Evolutionary conservation across 1,140 invertebrate species (phyloP).

Genomic region (Apis cerana): DNA sequence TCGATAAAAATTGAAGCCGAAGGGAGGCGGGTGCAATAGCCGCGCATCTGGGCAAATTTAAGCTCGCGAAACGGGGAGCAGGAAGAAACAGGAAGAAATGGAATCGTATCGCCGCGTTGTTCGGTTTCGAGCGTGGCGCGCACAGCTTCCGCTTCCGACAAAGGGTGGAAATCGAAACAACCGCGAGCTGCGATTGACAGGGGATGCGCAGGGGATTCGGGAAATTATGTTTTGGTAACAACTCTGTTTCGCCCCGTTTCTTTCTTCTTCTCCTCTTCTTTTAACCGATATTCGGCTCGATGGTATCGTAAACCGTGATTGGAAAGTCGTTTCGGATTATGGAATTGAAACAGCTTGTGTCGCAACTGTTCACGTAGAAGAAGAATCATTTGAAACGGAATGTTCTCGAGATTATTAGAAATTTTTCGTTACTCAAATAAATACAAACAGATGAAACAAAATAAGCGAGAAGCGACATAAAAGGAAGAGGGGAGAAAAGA

Average conservation of each 20-base stretch:
- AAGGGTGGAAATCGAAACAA: slow-evolving; percentile 40
- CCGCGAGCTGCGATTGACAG: not conserved
- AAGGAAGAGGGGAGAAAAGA: too few relatives aligned
- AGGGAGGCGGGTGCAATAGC: not conserved
- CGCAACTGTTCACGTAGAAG: too few relatives aligned
- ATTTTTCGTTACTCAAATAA: too few relatives aligned
- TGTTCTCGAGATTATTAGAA: too few relatives aligned
- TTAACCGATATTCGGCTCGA: too few relatives aligned
- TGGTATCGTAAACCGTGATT: too few relatives aligned
- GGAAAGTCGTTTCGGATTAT: too few relatives aligned
- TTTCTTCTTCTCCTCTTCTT: too few relatives aligned
- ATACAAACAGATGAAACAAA: too few relatives aligned
- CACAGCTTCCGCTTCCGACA: slow-evolving; percentile 51
- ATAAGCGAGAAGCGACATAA: too few relatives aligned
- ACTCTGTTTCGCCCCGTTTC: not conserved
- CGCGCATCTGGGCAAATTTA: slow-evolving; percentile 15
- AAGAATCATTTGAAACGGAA: too few relatives aligned
- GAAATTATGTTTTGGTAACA: slow-evolving; percentile 10
- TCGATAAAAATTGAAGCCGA: not conserved
- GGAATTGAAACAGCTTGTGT: too few relatives aligned
- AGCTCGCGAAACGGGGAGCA: not conserved
- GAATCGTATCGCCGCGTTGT: slow-evolving; percentile 54
- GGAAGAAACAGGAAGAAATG: slow-evolving; percentile 45
- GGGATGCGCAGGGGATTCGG: not conserved
- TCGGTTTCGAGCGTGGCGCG: slow-evolving; percentile 40